Conservation (phyloP, 2,888 invertebrate genomes). For the Epinotia nisella region DNA sequence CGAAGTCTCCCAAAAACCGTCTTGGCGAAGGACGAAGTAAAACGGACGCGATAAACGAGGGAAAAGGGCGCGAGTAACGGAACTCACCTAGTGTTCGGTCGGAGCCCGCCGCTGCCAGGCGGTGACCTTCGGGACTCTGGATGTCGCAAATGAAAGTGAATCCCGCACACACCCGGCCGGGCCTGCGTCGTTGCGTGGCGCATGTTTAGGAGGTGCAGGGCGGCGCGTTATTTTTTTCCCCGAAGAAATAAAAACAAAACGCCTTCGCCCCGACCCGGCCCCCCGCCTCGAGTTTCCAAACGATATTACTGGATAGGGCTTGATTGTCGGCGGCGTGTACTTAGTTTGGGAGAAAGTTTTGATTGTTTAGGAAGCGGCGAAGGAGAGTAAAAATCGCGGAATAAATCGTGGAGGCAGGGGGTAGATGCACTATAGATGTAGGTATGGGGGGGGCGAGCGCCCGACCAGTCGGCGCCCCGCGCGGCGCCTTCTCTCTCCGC, state of each 20-base stretch:
- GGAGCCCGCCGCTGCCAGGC: constrained; percentile 76
- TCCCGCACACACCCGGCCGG: constrained; percentile 81
- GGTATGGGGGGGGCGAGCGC: constrained; percentile 64
- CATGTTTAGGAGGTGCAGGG: constrained; percentile 85
- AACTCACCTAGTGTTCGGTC: constrained; percentile 71
- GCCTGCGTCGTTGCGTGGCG: constrained; percentile 85
- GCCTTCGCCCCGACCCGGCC: constrained; percentile 72
- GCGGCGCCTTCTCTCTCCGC: constrained; percentile 82
- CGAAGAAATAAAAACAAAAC: constrained; percentile 84
- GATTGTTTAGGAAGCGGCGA: constrained; percentile 48
- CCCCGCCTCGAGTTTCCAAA: constrained; percentile 47
- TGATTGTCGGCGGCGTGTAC: constrained; percentile 31
- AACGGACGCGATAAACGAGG: constrained; percentile 77
- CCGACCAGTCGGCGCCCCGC: constrained; percentile 80
- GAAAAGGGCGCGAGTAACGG: constrained; percentile 74
- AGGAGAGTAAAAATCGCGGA: constrained; percentile 47
- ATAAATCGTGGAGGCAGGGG: constrained; percentile 53
- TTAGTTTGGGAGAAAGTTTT: constrained; percentile 49
- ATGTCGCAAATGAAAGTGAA: constrained; percentile 85
- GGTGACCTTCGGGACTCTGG: constrained; percentile 82
- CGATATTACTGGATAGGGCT: constrained; percentile 29
- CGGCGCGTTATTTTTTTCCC: constrained; percentile 81
- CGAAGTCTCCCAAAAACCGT: constrained; percentile 68
- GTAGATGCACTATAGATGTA: constrained; percentile 74
- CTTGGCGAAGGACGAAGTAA: constrained; percentile 76